A percentile compares a stretch with the other conserved stretches of the same genome.
phyloP scores from a whole-genome alignment of 2,113 vertebrate species.

The Nibea albiflora region DNA sequence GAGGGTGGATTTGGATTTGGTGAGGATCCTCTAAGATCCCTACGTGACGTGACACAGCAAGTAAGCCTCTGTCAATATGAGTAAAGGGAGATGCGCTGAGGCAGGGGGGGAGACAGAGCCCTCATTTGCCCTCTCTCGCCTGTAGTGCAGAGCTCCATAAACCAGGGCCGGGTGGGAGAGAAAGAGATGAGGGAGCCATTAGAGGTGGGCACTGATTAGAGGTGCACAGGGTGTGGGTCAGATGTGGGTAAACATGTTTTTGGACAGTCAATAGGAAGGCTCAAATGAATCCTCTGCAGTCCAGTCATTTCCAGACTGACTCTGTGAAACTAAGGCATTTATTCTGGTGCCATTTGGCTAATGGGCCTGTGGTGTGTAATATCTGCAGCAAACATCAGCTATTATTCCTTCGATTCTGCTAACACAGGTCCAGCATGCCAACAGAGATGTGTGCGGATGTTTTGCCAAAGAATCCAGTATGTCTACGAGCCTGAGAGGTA shows the following conservation, averaged over 20 bases:
- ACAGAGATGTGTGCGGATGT: conserved; percentile 19
- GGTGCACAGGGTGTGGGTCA: conserved; percentile 6
- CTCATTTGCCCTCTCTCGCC: conserved; percentile 24
- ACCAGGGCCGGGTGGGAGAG: neutral
- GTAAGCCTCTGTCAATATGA: conserved; percentile 6
- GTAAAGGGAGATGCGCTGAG: conserved; percentile 1
- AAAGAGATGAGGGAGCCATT: neutral
- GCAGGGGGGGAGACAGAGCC: conserved; percentile 11
- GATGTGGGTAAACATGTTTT: conserved; percentile 34
- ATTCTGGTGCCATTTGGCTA: conserved; percentile 23
- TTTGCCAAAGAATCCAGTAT: conserved; percentile 18
- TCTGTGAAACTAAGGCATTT: conserved; percentile 29
- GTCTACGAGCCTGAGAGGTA: conserved; percentile 1
- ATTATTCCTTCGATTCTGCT: conserved; percentile 13
- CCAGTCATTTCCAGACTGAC: conserved; percentile 12
- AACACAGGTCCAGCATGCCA: conserved; percentile 9
- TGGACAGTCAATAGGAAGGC: conserved; percentile 22
- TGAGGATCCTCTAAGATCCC: conserved; percentile 14
- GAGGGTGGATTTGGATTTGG: neutral
- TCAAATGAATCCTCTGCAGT: conserved; percentile 24
- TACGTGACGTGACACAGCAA: conserved; percentile 29
- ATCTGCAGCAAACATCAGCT: conserved; percentile 11
- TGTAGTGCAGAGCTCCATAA: conserved; percentile 28
- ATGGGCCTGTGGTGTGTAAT: conserved; percentile 15
- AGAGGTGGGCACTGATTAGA: neutral